phyloP scores from a whole-genome alignment of 2,888 invertebrate genomes.

The Drosophila kanekoi region DNA sequence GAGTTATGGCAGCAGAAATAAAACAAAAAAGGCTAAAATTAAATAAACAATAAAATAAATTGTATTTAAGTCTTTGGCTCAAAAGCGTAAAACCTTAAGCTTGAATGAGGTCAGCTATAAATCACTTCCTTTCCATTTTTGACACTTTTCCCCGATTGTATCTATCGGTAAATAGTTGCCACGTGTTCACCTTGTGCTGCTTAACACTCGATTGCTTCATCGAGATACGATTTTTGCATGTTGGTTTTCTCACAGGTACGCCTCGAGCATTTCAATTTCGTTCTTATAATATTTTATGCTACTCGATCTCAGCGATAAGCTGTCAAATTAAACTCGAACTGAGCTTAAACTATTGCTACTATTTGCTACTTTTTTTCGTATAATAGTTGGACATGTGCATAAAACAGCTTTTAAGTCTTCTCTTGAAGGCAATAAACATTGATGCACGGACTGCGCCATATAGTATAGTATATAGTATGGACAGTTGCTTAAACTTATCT shows the following conservation, averaged over 20 bases:
- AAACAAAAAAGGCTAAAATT: no score
- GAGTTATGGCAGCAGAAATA: constrained; percentile 1
- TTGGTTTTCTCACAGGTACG: neutral
- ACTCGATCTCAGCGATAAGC: neutral
- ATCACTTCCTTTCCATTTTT: neutral
- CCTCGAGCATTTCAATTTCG: neutral
- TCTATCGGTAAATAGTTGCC: neutral
- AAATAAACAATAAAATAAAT: neutral
- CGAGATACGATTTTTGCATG: neutral
- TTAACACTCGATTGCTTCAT: neutral
- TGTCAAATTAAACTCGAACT: no score
- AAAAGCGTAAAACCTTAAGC: neutral
- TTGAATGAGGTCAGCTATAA: constrained; percentile 2
- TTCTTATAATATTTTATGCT: neutral
- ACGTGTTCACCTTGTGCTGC: constrained; percentile 1
- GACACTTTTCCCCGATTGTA: constrained; percentile 4
- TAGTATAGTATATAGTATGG: no score
- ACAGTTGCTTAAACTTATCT: no score
- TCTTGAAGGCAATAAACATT: no score
- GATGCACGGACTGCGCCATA: no score
- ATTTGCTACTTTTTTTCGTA: no score
- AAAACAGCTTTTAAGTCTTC: no score
- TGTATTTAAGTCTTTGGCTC: constrained; percentile 4
- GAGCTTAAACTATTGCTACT: no score
- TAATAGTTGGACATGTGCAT: no score